Percentiles rank a stretch among this genome's conserved stretches.
These are phyloP conservation scores for Strix uralensis DNA, from an alignment of 2,113 vertebrate species.

Conservation along the genomic window DNA sequence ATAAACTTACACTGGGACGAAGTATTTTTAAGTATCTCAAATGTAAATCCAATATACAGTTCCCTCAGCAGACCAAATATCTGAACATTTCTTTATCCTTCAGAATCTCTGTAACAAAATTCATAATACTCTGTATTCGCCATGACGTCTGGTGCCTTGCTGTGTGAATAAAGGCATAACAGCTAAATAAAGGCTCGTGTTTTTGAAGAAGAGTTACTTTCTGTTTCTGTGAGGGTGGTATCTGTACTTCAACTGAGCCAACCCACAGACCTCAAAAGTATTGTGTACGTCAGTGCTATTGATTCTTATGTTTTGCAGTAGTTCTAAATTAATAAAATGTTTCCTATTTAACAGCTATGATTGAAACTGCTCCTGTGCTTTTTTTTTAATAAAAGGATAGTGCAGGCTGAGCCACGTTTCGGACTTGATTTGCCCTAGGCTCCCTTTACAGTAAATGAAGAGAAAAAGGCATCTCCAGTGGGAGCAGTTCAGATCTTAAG, in stretches of 20 bases:
- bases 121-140: too few relatives aligned
- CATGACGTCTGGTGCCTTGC: background rate
- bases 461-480: background rate
- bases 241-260: background rate
- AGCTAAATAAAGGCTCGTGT: background rate
- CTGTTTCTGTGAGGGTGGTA: background rate
- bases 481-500: background rate
- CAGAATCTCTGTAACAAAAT: background rate
- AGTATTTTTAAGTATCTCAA: background rate
- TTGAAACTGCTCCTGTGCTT: background rate
- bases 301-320: background rate
- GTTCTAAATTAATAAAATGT: background rate
- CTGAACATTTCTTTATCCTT: background rate
- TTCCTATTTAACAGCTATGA: background rate
- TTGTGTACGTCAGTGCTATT: background rate
- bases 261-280: background rate
- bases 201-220: background rate
- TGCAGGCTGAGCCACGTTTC: background rate
- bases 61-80: background rate
- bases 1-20: rapidly evolving
- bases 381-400: background rate
- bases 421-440: background rate
- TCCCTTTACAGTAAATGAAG: background rate
- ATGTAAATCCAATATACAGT: background rate
- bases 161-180: background rate